These are phyloP conservation scores for Pluvialis apricaria DNA, from an alignment of 2,113 vertebrate genomes.

Conservation along the genomic window DNA sequence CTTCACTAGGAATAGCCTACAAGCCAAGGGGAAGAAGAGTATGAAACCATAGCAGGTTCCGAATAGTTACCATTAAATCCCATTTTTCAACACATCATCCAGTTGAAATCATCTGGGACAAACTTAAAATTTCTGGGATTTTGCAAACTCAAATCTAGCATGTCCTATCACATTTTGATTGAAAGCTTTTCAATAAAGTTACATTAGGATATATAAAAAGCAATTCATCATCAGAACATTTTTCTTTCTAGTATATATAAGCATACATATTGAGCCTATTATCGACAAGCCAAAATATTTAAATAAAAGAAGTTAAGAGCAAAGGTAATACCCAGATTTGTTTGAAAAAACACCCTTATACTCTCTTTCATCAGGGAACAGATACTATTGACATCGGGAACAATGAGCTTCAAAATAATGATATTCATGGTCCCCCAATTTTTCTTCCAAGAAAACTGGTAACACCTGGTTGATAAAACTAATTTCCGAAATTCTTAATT, in stretches of 20 bases:
- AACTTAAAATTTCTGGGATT: background rate
- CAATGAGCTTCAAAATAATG: background rate
- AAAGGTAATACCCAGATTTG: background rate
- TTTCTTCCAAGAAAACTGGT: background rate
- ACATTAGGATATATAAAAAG: background rate
- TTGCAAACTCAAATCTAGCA: background rate
- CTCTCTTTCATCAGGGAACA: background rate
- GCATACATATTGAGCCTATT: background rate
- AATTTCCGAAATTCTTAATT: background rate
- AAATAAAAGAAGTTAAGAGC: background rate
- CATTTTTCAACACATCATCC: background rate
- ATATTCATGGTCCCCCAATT: background rate
- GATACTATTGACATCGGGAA: background rate
- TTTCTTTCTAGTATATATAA: background rate
- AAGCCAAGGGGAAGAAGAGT: background rate
- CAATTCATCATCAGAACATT: background rate
- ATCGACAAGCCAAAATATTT: background rate
- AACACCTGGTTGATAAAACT: rapidly evolving
- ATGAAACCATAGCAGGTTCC: background rate
- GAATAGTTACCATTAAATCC: background rate
- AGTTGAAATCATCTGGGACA: background rate
- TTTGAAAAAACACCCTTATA: background rate
- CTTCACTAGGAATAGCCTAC: background rate
- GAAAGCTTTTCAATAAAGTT: background rate
- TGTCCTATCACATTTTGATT: background rate